These are phyloP conservation scores for Peribatodes rhomboidaria DNA, from an alignment of 2,888 invertebrate genomes.

Conservation along the genomic window DNA sequence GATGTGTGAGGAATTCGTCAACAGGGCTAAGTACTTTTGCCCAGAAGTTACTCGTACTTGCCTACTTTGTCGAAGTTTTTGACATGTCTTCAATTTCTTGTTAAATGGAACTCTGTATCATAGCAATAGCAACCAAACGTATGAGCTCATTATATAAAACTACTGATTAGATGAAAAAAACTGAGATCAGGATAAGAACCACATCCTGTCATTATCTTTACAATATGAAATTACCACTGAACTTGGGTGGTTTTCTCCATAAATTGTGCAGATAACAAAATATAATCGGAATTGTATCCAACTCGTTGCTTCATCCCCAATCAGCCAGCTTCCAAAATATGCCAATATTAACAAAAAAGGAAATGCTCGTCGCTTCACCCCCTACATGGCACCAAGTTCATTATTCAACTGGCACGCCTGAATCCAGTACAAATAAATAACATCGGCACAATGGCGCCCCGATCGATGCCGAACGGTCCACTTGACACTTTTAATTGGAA, in stretches of 20 bases:
- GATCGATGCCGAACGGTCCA: conserved; percentile 7
- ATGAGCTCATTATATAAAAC: too few species aligned
- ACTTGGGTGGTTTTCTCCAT: not conserved
- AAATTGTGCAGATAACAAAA: not conserved
- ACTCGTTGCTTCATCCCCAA: conserved; percentile 2
- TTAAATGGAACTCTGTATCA: too few species aligned
- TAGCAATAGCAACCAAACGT: not conserved
- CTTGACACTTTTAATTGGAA: conserved; percentile 5
- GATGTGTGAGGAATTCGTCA: too few species aligned
- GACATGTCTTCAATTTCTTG: too few species aligned
- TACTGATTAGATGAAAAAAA: too few species aligned
- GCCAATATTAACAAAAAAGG: conserved; percentile 7
- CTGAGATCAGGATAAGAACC: too few species aligned
- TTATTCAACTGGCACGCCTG: conserved; percentile 16
- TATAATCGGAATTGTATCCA: conserved; percentile 1
- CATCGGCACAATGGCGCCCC: conserved; percentile 13
- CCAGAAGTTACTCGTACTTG: too few species aligned
- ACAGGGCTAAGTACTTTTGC: too few species aligned
- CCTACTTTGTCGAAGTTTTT: too few species aligned
- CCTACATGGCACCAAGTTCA: conserved; percentile 20
- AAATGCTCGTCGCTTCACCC: conserved; percentile 2
- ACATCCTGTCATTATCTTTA: too few species aligned
- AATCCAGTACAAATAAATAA: conserved; percentile 25
- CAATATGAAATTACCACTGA: not conserved
- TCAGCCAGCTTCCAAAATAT: conserved; percentile 5